Evolutionary conservation across 35 echinoderm and acorn worm genomes (phyloP).

Genomic region (Anneissia japonica): DNA sequence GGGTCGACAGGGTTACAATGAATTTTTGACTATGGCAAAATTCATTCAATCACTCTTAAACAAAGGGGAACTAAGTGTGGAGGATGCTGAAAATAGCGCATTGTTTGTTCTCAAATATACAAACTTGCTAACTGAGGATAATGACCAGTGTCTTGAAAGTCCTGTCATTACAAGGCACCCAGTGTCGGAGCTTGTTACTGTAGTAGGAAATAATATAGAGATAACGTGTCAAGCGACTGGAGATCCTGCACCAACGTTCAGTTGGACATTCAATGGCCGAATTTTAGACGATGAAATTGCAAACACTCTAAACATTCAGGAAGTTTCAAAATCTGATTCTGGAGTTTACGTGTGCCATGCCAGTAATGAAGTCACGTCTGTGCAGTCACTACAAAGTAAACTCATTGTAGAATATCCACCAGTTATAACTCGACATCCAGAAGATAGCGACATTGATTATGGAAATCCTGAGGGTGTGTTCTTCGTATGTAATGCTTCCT

Average conservation of each 20-base stretch:
- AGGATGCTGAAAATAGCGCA: too few species aligned
- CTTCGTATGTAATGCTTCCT: background rate
- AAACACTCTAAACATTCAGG: background rate
- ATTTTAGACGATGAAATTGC: background rate
- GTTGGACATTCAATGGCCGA: background rate
- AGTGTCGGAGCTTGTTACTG: too few species aligned
- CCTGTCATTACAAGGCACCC: too few species aligned
- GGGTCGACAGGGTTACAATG: too few species aligned
- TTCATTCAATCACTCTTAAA: too few species aligned
- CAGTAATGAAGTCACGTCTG: background rate
- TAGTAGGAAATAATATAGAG: too few species aligned
- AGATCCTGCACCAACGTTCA: background rate
- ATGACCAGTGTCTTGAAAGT: too few species aligned
- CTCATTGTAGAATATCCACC: background rate
- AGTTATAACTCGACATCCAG: background rate
- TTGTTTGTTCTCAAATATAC: too few species aligned
- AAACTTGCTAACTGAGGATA: too few species aligned
- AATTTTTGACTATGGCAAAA: too few species aligned
- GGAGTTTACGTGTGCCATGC: background rate
- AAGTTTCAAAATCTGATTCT: background rate
- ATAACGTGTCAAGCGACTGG: too few species aligned
- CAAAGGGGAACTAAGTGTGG: too few species aligned
- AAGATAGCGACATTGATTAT: background rate
- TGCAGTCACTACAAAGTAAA: background rate
- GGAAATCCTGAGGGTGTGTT: background rate